A percentile compares a stretch with the other conserved stretches of the same genome.
Conservation (phyloP, 1,140 invertebrate species). For the Agrilus planipennis region DNA sequence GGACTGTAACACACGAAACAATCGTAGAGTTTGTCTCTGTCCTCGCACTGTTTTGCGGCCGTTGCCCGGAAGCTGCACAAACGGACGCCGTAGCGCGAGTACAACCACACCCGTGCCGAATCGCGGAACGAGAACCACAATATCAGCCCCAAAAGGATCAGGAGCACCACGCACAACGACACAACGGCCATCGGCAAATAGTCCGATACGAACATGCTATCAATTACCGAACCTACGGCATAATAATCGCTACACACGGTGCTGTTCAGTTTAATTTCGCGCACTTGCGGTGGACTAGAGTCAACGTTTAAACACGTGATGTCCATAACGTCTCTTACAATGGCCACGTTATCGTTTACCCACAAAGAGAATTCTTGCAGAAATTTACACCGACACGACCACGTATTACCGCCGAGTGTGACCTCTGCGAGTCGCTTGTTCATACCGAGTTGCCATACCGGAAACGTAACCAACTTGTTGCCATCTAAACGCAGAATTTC, state of each 20-base stretch:
- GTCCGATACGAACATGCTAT: slow-evolving; percentile 69
- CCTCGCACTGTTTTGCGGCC: slow-evolving; percentile 46
- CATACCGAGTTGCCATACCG: slow-evolving; percentile 68
- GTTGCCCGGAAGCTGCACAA: slow-evolving; percentile 49
- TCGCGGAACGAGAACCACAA: slow-evolving; percentile 74
- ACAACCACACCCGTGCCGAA: slow-evolving; percentile 74
- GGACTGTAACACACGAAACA: slow-evolving; percentile 87
- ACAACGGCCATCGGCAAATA: slow-evolving; percentile 75
- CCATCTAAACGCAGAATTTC: slow-evolving; percentile 73
- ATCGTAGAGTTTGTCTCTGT: slow-evolving; percentile 79
- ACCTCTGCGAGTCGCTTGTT: slow-evolving; percentile 60
- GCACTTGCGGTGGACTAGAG: slow-evolving; percentile 53
- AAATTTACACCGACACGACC: slow-evolving; percentile 85
- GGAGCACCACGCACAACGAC: slow-evolving; percentile 59
- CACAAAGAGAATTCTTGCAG: slow-evolving; percentile 74
- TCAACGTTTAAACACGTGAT: slow-evolving; percentile 72
- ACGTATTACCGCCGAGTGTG: slow-evolving; percentile 66
- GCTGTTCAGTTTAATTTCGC: slow-evolving; percentile 66
- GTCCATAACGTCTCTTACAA: slow-evolving; percentile 62
- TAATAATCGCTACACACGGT: slow-evolving; percentile 75
- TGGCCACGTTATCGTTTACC: slow-evolving; percentile 67
- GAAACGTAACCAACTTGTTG: slow-evolving; percentile 67
- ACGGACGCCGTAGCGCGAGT: slow-evolving; percentile 72
- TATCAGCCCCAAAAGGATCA: slow-evolving; percentile 59
- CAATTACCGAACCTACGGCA: slow-evolving; percentile 67